Conservation (phyloP, 2,888 invertebrate genomes). For the Herminia tarsipennalis region DNA sequence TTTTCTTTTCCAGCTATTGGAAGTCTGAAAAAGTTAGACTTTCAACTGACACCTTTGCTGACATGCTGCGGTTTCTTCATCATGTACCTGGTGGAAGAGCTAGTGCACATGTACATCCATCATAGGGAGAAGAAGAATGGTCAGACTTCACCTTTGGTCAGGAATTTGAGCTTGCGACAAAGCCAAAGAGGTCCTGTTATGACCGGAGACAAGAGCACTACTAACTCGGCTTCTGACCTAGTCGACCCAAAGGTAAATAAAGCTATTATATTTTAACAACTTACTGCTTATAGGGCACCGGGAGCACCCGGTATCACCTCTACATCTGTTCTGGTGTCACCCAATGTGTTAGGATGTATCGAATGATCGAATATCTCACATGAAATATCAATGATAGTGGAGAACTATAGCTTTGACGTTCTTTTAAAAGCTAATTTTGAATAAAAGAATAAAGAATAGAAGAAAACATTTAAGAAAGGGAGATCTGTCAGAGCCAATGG, state of each 20-base stretch:
- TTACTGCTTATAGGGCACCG: too few species aligned
- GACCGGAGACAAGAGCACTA: slow-evolving; percentile 63
- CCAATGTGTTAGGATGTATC: too few species aligned
- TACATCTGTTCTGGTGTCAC: too few species aligned
- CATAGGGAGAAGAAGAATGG: slow-evolving; percentile 72
- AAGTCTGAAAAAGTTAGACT: slow-evolving; percentile 79
- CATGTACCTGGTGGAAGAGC: slow-evolving; percentile 92
- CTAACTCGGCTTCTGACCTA: slow-evolving; percentile 77
- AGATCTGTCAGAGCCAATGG: too few species aligned
- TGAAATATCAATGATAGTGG: too few species aligned
- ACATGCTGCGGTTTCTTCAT: slow-evolving; percentile 91
- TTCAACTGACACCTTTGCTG: slow-evolving; percentile 89
- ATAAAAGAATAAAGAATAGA: too few species aligned
- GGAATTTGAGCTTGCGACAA: slow-evolving; percentile 75
- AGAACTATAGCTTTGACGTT: too few species aligned
- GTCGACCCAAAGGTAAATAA: slow-evolving; percentile 66
- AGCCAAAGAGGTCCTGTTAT: slow-evolving; percentile 53
- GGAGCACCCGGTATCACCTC: too few species aligned
- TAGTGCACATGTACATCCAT: slow-evolving; percentile 89
- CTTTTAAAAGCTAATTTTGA: too few species aligned
- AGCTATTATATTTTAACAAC: slow-evolving; percentile 19
- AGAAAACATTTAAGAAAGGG: too few species aligned
- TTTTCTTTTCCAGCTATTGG: slow-evolving; percentile 57
- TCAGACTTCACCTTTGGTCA: slow-evolving; percentile 61
- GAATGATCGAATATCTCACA: too few species aligned